phyloP scores from a whole-genome alignment of 2,113 vertebrate genomes.

The Hucho hucho region DNA sequence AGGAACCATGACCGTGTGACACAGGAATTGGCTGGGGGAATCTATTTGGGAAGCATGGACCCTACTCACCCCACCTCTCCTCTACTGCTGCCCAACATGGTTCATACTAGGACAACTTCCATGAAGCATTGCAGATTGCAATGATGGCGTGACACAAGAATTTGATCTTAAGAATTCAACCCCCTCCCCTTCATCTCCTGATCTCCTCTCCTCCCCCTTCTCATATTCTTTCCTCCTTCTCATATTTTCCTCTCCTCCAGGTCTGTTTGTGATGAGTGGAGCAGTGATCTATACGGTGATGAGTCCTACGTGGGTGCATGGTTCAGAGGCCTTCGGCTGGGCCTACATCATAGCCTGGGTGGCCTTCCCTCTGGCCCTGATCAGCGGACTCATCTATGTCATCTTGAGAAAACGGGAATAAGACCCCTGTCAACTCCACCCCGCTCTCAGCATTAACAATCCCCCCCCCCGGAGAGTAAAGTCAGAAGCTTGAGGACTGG shows the following conservation, averaged over 20 bases:
- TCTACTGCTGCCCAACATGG: conserved; percentile 7
- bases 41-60: too few relatives aligned
- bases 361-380: conserved; percentile 88
- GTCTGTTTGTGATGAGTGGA: conserved; percentile 91
- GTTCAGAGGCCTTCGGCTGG: conserved; percentile 71
- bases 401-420: conserved; percentile 96
- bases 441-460: neutral
- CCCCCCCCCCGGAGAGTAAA: conserved; percentile 38
- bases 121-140: neutral
- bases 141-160: neutral
- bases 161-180: neutral
- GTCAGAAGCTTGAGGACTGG: conserved; percentile 44
- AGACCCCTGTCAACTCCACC: conserved; percentile 40
- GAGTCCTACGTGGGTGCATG: conserved; percentile 80
- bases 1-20: neutral
- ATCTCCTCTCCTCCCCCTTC: neutral
- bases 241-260: conserved; percentile 61
- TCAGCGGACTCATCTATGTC: conserved; percentile 92
- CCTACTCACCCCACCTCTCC: neutral
- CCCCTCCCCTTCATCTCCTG: neutral
- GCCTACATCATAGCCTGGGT: conserved; percentile 96
- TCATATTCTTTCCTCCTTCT: neutral
- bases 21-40: too few relatives aligned
- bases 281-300: conserved; percentile 94
- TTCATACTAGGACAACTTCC: conserved; percentile 36